A percentile compares a stretch with the other conserved stretches of the same genome.
Conservation (phyloP, 2,888 invertebrate genomes). For the Drosophila paracracens region DNA sequence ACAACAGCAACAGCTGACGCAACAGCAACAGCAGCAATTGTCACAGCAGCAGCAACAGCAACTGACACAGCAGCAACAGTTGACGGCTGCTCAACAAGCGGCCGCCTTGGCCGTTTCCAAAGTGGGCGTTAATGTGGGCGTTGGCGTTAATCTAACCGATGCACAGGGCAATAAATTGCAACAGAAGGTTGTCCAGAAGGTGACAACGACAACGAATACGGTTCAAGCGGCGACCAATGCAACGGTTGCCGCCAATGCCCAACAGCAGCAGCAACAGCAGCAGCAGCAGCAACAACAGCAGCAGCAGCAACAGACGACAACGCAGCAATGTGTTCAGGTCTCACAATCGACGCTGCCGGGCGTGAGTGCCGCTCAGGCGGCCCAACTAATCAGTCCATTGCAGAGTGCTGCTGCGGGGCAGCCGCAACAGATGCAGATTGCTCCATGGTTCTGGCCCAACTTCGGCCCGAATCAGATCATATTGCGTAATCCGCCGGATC, state of each 20-base stretch:
- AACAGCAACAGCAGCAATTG: conserved; percentile 58
- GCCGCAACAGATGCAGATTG: conserved; percentile 90
- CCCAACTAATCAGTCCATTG: conserved; percentile 90
- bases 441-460: conserved; percentile 92
- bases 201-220: conserved; percentile 83
- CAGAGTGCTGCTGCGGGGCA: conserved; percentile 88
- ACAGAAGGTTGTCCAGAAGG: conserved; percentile 87
- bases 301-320: conserved; percentile 85
- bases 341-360: conserved; percentile 89
- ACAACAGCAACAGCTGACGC: conserved; percentile 53
- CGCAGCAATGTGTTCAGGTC: conserved; percentile 90
- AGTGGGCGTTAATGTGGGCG: conserved; percentile 38
- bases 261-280: conserved; percentile 4
- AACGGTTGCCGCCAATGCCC: background rate
- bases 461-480: conserved; percentile 91
- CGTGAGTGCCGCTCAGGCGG: conserved; percentile 84
- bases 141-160: conserved; percentile 50
- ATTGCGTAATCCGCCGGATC: conserved; percentile 91
- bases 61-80: conserved; percentile 56
- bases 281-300: conserved; percentile 33
- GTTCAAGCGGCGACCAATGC: conserved; percentile 76
- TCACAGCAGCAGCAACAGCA: conserved; percentile 50
- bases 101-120: conserved; percentile 49
- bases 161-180: conserved; percentile 82
- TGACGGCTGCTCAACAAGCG: conserved; percentile 60